Conservation (phyloP, 2,113 vertebrate genomes). For the Sinocyclocheilus rhinocerous region DNA sequence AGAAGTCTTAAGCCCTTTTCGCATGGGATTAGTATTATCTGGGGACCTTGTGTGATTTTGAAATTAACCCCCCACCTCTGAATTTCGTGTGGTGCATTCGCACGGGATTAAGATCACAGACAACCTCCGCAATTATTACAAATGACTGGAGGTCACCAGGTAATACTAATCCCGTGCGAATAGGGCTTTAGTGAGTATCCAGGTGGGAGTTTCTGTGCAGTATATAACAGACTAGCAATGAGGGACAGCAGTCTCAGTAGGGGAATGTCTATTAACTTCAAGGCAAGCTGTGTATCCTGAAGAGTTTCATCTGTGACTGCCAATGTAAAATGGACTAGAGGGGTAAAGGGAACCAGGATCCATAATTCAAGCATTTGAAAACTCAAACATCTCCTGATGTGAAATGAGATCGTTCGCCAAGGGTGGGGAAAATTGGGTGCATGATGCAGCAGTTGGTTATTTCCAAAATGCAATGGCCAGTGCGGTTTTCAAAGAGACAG, state of each 20-base stretch:
- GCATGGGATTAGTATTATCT: no score
- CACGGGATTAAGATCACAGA: no score
- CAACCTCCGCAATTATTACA: no score
- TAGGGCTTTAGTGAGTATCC: neutral
- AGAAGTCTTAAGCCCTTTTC: no score
- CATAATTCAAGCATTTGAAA: conserved; percentile 16
- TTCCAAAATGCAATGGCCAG: neutral
- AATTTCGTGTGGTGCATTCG: no score
- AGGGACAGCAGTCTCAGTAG: conserved; percentile 5
- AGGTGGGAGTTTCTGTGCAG: neutral
- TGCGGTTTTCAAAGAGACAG: neutral
- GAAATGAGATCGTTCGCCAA: neutral
- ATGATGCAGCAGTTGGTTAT: neutral
- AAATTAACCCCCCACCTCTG: no score
- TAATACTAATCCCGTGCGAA: no score
- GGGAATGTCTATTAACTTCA: conserved; percentile 6
- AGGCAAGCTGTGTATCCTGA: neutral
- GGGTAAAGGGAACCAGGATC: neutral
- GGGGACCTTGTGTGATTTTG: no score
- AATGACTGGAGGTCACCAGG: no score
- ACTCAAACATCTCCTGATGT: conserved; percentile 8
- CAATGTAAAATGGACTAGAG: neutral
- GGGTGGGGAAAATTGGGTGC: neutral
- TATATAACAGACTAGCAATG: neutral
- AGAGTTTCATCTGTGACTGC: conserved; percentile 3